Base-by-base conservation (phyloP, 2,888 invertebrate species). In the Amphipyra tragopoginis region DNA sequence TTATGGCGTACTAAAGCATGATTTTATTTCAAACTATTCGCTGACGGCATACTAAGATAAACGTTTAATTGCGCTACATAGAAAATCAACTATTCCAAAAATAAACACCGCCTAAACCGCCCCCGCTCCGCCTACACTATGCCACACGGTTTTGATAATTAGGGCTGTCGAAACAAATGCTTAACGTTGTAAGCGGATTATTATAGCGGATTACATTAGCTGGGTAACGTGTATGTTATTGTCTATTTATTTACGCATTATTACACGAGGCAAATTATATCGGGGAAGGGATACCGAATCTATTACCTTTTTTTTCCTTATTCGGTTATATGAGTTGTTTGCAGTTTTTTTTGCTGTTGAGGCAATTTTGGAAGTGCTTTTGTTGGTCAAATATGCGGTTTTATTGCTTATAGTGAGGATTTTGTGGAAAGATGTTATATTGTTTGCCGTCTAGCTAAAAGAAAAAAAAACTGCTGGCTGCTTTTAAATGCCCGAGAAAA, bases 191-290 rank as follows among this genome's bases (percentile, higher is more conserved):
- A 61, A 67, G 64, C 54, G 51, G 79, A 63, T 75, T 78, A 75
- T 61, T 67, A 51, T 56, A 64, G 21, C 13, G 52, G 65, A 77
- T 68, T 53, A 74, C 65, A 74, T 64, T 66, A 66, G 49, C 36
- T 42, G 11, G 52, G 6, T 61, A 57, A 73, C 60, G n/a, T 51
- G 14, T 59, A 21, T 39, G 59, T 42, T 63, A 60, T 58, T 75
- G 51, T 48, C 13, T 65, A 61, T 65, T 65, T 74, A 71, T 61
- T 64, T 77, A 48, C 39, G 61, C 54, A 59, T 59, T 51, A 45
- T 62, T 57, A 52, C 45, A 57, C n/a, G 50, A 43, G 39, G 47
- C 39, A 50, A 54, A 64, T 68, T 45, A 53, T 77, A 58, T 74
- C 13, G 45, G 38, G 39, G 21, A 11, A 38, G 47, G n/a, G 59